A percentile compares a stretch with the other conserved stretches of the same genome.
These are phyloP conservation scores for Vidua macroura DNA, from an alignment of 2,113 vertebrate species.

Conservation along the genomic window DNA sequence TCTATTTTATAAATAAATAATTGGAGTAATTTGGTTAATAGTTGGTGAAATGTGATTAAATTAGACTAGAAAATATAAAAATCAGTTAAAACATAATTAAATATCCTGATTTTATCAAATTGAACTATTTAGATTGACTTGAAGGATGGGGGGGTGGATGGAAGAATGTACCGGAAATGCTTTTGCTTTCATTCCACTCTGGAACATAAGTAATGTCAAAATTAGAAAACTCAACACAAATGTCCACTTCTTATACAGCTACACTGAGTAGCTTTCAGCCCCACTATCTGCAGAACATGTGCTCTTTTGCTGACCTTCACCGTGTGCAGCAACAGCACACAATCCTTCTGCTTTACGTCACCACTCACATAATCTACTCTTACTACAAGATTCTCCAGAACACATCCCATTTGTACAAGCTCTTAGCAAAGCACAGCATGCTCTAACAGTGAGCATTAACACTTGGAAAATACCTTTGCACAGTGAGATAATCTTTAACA, in stretches of 20 bases:
- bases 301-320: background rate
- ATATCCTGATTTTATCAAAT: background rate
- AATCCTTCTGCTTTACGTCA: background rate
- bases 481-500: background rate
- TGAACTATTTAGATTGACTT: background rate
- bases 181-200: background rate
- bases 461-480: slow-evolving; percentile 13
- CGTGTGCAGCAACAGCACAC: background rate
- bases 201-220: background rate
- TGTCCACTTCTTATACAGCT: background rate
- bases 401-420: background rate
- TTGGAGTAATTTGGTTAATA: background rate
- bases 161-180: background rate
- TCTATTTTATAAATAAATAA: background rate
- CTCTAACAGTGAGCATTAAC: background rate
- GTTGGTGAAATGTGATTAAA: background rate
- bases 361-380: background rate
- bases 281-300: background rate
- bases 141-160: fast-evolving
- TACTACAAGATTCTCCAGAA: background rate
- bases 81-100: background rate
- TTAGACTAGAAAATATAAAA: background rate
- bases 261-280: background rate
- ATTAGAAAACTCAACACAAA: background rate
- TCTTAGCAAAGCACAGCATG: background rate